These are phyloP conservation scores for Paragorgia papillata DNA, from an alignment of 92 coral and sea anemone genomes.

Conservation along the genomic window DNA sequence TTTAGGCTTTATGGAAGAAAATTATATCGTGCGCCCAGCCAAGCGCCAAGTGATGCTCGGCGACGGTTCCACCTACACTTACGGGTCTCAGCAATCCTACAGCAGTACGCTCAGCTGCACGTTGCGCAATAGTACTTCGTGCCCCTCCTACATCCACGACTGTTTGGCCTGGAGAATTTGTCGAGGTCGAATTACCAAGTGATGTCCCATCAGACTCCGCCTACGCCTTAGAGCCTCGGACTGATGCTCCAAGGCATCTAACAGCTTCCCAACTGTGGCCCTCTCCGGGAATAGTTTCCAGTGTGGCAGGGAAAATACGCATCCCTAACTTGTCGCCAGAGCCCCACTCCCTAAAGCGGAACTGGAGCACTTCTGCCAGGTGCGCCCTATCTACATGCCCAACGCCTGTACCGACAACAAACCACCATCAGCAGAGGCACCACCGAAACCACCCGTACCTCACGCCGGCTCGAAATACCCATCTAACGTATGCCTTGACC, in stretches of 20 bases:
- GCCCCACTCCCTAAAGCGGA: constrained; percentile 57
- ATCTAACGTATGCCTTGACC: constrained; percentile 46
- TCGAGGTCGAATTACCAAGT: constrained; percentile 57
- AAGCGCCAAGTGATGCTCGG: constrained; percentile 17
- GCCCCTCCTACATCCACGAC: constrained; percentile 51
- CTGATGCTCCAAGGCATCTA: constrained; percentile 48
- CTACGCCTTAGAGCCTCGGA: constrained; percentile 61
- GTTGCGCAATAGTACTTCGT: constrained; percentile 57
- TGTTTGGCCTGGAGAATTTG: constrained; percentile 65
- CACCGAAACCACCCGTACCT: not conserved
- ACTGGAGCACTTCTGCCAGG: constrained; percentile 65
- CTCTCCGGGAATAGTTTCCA: constrained; percentile 41
- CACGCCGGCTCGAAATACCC: constrained; percentile 5
- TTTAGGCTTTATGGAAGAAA: constrained; percentile 43
- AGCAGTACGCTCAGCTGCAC: constrained; percentile 27
- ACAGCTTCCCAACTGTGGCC: constrained; percentile 49
- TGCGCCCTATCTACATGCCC: constrained; percentile 47
- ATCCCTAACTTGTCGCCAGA: constrained; percentile 59
- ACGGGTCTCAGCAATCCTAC: constrained; percentile 42
- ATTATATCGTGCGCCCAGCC: constrained; percentile 45
- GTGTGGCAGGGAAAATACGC: constrained; percentile 54
- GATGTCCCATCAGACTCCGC: constrained; percentile 57
- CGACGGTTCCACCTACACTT: not conserved
- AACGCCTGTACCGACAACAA: constrained; percentile 18
- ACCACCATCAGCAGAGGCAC: not conserved